These are phyloP conservation scores for Drosophila infuscata DNA, from an alignment of 2,888 invertebrate species.

Conservation along the genomic window DNA sequence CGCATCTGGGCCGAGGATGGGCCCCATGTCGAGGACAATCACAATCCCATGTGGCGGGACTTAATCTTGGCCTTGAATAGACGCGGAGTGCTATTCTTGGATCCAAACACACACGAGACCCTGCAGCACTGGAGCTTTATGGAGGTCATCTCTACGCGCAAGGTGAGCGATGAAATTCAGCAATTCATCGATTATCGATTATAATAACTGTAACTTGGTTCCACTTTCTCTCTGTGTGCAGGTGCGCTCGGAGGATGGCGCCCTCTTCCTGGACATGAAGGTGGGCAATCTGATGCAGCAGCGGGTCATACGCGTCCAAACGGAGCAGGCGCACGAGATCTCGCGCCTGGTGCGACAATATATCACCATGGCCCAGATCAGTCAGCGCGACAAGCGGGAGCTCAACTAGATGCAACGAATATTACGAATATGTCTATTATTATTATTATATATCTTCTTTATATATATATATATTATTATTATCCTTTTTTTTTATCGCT, in stretches of 20 bases:
- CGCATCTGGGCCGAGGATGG: conserved; percentile 90
- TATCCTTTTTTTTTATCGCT: conserved; percentile 50
- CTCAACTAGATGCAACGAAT: conserved; percentile 68
- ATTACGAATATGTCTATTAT: conserved; percentile 41
- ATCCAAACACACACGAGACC: conserved; percentile 96
- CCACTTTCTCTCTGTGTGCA: conserved; percentile 62
- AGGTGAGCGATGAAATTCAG: conserved; percentile 86
- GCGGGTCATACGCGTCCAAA: conserved; percentile 96
- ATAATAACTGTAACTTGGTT: not conserved
- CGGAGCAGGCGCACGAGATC: conserved; percentile 98
- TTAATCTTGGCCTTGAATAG: conserved; percentile 97
- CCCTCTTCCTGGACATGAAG: conserved; percentile 97
- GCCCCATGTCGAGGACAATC: conserved; percentile 83
- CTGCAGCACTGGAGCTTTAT: conserved; percentile 97
- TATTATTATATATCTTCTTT: conserved; percentile 37
- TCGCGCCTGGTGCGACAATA: conserved; percentile 98
- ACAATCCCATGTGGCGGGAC: conserved; percentile 90
- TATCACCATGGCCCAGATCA: conserved; percentile 93
- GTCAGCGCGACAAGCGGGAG: conserved; percentile 84
- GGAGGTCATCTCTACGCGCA: conserved; percentile 97
- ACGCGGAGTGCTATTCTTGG: conserved; percentile 96
- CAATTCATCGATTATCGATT: not conserved
- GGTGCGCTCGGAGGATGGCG: conserved; percentile 95
- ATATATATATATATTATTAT: conserved; percentile 16
- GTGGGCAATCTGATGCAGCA: conserved; percentile 98